Evolutionary conservation across 2,113 vertebrate genomes (phyloP), one percentile per base, ranked within the genome.

Genomic region (Chamaetylas fuelleborni): DNA sequence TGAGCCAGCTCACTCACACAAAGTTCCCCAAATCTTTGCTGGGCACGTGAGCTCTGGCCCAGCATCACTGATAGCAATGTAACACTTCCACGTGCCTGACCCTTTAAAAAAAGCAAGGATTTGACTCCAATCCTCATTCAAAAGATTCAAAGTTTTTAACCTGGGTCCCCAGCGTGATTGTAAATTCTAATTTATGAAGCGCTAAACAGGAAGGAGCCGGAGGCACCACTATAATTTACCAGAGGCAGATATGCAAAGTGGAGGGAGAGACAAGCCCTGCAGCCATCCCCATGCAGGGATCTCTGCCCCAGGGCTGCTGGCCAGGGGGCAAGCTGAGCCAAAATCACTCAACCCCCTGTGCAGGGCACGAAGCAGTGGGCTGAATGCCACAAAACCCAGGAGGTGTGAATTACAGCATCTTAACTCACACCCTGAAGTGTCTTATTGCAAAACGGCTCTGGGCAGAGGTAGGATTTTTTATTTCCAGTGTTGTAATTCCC

Each of bases 331-430:
- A 66, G 28, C 60, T 29, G 62, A 83, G 56, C 70, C 0, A 0
- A 47, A 86, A 80, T 73, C 70, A 50, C 28, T 62, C 54, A 43
- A 3, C 1, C 53, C 34, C 0, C 0, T 24, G 67, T 22, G 40
- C 67, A 78, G 88, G 82, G 76, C 88, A 78, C 2, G 33, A 64
- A 94, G 82, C 81, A 60, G 81, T 54, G 8, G 26, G 93, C 60
- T 45, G 47, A 73, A 57, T 3, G 60, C 90, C 93, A 94, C 11
- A 1, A 64, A 91, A 79, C 0, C 3, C 71, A 82, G 19, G 47
- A 96, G 92, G 93, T 96, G 93, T 83, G 92, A 97, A 86, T 97
- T 94, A 96, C 79, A 93, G 81, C 87, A 88, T 67, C 81, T 12
- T 88, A 95, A 92, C 90, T 96, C 94, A 88, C 9, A 6, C 72